Conservation (phyloP, 2,888 invertebrate species). For the Charanyca ferruginea region DNA sequence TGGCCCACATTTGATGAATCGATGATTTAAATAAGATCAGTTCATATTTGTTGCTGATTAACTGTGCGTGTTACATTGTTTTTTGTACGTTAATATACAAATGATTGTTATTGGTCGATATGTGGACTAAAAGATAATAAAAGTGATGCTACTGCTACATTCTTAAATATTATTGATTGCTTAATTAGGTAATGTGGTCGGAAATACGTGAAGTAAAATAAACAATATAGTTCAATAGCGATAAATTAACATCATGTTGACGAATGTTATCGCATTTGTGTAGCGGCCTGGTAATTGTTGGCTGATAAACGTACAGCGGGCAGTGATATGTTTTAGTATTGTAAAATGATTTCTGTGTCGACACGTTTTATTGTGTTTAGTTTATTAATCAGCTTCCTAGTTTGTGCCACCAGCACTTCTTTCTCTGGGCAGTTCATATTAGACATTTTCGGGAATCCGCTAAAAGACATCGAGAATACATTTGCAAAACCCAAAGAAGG, state of each 20-base stretch:
- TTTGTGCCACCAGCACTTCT: conserved; percentile 71
- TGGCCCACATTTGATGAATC: conserved; percentile 33
- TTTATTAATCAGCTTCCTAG: conserved; percentile 76
- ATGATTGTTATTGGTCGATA: neutral
- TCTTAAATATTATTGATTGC: conserved; percentile 33
- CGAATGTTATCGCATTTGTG: conserved; percentile 64
- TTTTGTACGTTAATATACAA: conserved; percentile 6
- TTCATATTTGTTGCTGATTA: conserved; percentile 22
- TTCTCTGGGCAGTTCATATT: conserved; percentile 74
- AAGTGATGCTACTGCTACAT: neutral
- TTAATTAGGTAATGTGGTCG: conserved; percentile 32
- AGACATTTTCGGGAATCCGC: conserved; percentile 82
- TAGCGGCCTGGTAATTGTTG: conserved; percentile 66
- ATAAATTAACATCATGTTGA: conserved; percentile 59
- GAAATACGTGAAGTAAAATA: conserved; percentile 24
- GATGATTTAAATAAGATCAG: conserved; percentile 36
- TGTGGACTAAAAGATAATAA: conserved; percentile 6
- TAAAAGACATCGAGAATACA: conserved; percentile 76
- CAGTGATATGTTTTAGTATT: conserved; percentile 72
- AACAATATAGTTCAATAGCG: conserved; percentile 39
- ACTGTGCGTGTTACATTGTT: conserved; percentile 18
- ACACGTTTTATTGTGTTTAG: conserved; percentile 79
- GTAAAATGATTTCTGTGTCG: conserved; percentile 83
- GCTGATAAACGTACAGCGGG: conserved; percentile 75
- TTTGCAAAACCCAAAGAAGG: conserved; percentile 40